A percentile compares a stretch with the other conserved stretches of the same genome.
phyloP scores from a whole-genome alignment of 2,888 invertebrate species.

The Eilema depressum region DNA sequence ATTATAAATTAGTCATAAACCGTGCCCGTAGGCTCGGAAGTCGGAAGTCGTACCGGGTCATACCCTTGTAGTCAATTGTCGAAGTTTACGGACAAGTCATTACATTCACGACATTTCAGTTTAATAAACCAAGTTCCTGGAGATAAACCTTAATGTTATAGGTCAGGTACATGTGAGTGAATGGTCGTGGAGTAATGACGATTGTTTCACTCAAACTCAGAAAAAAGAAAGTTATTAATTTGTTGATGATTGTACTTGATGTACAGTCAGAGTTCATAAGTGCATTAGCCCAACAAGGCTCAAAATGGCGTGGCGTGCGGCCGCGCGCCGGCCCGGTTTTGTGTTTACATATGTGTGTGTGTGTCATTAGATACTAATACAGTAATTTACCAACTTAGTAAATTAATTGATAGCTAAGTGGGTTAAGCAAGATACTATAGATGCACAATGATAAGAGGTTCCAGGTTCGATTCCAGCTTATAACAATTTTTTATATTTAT shows the following conservation, averaged over 20 bases:
- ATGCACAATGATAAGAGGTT: too few species aligned
- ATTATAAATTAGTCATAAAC: neutral
- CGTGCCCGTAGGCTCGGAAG: neutral
- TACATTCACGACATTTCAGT: neutral
- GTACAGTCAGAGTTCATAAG: too few species aligned
- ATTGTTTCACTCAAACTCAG: neutral
- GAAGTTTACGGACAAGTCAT: neutral
- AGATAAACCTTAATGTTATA: neutral
- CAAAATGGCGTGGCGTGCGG: too few species aligned
- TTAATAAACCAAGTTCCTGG: slow-evolving; percentile 12
- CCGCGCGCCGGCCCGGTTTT: too few species aligned
- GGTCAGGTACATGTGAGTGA: neutral
- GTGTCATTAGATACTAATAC: too few species aligned
- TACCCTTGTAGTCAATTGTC: slow-evolving; percentile 8
- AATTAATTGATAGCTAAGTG: too few species aligned
- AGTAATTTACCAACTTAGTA: too few species aligned
- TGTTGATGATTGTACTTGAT: neutral
- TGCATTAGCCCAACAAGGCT: too few species aligned
- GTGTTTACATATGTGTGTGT: too few species aligned
- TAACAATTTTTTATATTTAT: too few species aligned
- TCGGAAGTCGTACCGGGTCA: neutral
- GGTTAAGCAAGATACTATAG: too few species aligned
- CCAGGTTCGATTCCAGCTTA: too few species aligned
- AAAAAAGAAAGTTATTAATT: neutral
- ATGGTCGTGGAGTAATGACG: neutral